phyloP scores from a whole-genome alignment of 1,140 invertebrate species.

The Bilobella aurantiaca region DNA sequence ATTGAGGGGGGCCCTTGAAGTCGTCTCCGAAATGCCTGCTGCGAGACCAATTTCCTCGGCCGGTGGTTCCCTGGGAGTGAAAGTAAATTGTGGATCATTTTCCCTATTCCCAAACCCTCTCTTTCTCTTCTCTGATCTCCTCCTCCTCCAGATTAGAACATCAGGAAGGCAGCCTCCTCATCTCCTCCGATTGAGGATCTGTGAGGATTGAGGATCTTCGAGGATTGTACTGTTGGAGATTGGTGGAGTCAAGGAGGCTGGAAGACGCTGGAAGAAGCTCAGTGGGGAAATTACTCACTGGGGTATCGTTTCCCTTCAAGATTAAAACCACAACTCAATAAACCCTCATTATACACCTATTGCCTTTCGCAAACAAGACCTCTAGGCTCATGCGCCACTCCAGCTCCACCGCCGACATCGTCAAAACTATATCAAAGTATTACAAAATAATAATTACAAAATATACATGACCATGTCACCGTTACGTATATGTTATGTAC shows the following conservation, averaged over 20 bases:
- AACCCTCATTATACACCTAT: conserved; percentile 32
- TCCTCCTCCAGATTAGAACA: not conserved
- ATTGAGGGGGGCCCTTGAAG: too few relatives aligned
- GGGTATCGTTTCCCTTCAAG: conserved; percentile 33
- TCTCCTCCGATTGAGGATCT: too few relatives aligned
- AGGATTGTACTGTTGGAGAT: too few relatives aligned
- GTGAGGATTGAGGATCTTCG: too few relatives aligned
- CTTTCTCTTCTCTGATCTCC: not conserved
- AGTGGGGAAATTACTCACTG: conserved; percentile 27
- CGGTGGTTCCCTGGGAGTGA: not conserved
- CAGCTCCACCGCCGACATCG: too few relatives aligned
- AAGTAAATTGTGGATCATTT: conserved; percentile 5
- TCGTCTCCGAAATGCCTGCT: not conserved
- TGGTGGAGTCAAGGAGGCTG: too few relatives aligned
- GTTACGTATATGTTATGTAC: too few relatives aligned
- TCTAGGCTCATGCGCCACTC: too few relatives aligned
- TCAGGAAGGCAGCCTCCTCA: not conserved
- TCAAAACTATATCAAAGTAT: too few relatives aligned
- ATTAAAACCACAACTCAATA: conserved; percentile 37
- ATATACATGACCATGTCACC: too few relatives aligned
- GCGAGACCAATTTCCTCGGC: not conserved
- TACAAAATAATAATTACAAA: too few relatives aligned
- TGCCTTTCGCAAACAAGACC: conserved; percentile 11
- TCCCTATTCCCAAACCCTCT: not conserved
- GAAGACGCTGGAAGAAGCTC: too few relatives aligned